These are phyloP conservation scores for Brachymystax lenok DNA, from an alignment of 2,797 vertebrate species.

Conservation along the genomic window DNA sequence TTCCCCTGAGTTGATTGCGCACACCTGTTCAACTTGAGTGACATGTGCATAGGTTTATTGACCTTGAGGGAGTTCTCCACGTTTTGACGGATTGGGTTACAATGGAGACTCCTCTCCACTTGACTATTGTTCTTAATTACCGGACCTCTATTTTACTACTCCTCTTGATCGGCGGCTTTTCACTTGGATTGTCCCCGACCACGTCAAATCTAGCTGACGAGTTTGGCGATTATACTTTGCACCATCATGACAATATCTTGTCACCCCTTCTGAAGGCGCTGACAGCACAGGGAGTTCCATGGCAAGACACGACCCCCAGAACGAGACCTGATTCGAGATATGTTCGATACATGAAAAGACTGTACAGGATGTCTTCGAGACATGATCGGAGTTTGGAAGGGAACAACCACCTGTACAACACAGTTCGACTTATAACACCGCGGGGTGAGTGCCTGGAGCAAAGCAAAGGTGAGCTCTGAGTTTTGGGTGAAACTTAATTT, in stretches of 20 bases:
- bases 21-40: slow-evolving; percentile 66
- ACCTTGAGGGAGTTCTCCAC: slow-evolving; percentile 37
- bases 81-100: slow-evolving; percentile 31
- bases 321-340: slow-evolving; percentile 82
- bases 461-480: slow-evolving; percentile 65
- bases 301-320: slow-evolving; percentile 54
- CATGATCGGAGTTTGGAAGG: slow-evolving; percentile 79
- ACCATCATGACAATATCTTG: slow-evolving; percentile 67
- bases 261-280: slow-evolving; percentile 84
- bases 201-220: slow-evolving; percentile 35
- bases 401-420: slow-evolving; percentile 81
- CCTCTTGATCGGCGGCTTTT: slow-evolving; percentile 39
- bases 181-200: slow-evolving; percentile 17
- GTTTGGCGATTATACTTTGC: slow-evolving; percentile 44
- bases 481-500: slow-evolving; percentile 32
- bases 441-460: slow-evolving; percentile 74
- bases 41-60: slow-evolving; percentile 54
- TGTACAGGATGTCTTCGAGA: slow-evolving; percentile 83
- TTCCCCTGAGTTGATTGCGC: slow-evolving; percentile 61
- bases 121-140: slow-evolving; percentile 37
- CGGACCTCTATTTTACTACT: slow-evolving; percentile 46
- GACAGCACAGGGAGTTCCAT: slow-evolving; percentile 69
- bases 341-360: slow-evolving; percentile 87
- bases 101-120: slow-evolving; percentile 60
- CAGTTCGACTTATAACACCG: slow-evolving; percentile 86